Evolutionary conservation across 1,140 invertebrate species (phyloP).

Genomic region (Penaeus japonicus): DNA sequence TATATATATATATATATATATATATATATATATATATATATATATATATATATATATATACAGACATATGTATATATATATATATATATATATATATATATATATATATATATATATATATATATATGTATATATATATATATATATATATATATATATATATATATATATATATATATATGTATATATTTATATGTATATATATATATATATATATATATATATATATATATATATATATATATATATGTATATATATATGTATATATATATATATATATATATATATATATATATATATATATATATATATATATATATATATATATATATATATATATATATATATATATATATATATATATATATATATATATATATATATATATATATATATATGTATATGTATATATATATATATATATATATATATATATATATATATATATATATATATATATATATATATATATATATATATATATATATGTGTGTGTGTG

Average conservation of each 20-base stretch:
- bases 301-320: no score
- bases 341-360: no score
- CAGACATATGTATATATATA: background rate
- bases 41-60: background rate
- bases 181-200: background rate
- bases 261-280: background rate
- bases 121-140: background rate
- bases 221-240: background rate
- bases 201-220: background rate
- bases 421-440: background rate
- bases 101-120: background rate
- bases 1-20: slow-evolving; percentile 13
- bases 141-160: background rate
- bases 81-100: background rate
- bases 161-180: background rate
- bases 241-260: background rate
- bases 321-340: no score
- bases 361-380: no score
- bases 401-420: background rate
- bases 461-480: background rate
- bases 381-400: background rate
- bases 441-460: slow-evolving; percentile 8
- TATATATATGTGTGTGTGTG: background rate
- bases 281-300: slow-evolving; percentile 3
- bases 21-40: background rate